Percentiles rank a stretch among this genome's conserved stretches.
Evolutionary conservation across 2,797 vertebrate genomes (phyloP).

Genomic region (Nannoperca obscura): DNA sequence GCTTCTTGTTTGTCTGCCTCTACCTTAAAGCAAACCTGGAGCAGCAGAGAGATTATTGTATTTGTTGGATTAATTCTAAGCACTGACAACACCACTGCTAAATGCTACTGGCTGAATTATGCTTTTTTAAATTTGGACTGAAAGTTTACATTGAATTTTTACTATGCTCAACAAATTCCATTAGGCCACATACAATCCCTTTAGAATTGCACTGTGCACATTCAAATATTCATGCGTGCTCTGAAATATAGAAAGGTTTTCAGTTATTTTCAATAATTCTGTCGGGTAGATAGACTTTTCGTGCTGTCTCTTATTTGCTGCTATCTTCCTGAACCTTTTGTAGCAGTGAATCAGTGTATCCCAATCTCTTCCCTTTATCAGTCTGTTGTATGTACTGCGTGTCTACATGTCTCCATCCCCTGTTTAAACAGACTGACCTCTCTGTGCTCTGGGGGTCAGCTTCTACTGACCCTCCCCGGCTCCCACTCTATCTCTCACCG

Average conservation of each 20-base stretch:
- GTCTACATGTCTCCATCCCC: slow-evolving; percentile 59
- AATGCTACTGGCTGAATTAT: slow-evolving; percentile 34
- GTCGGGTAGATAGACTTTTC: background rate
- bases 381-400: slow-evolving; percentile 51
- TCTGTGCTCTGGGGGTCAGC: slow-evolving; percentile 63
- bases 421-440: slow-evolving; percentile 79
- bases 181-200: slow-evolving; percentile 16
- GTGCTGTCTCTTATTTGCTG: background rate
- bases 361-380: slow-evolving; percentile 45
- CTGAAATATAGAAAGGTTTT: slow-evolving; percentile 10
- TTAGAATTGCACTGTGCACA: slow-evolving; percentile 3
- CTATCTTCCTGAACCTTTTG: background rate
- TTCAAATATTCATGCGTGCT: background rate
- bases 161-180: slow-evolving; percentile 44
- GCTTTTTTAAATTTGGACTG: slow-evolving; percentile 41
- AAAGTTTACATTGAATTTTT: slow-evolving; percentile 38
- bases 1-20: slow-evolving; percentile 9
- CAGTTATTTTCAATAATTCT: background rate
- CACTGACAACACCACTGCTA: slow-evolving; percentile 26
- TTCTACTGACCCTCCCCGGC: slow-evolving; percentile 13
- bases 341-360: background rate
- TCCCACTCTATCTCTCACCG: slow-evolving; percentile 26
- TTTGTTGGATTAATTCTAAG: slow-evolving; percentile 44
- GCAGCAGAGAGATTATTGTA: slow-evolving; percentile 31
- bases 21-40: slow-evolving; percentile 27